Evolutionary conservation across 1,140 invertebrate species (phyloP).

Genomic region (Frieseomelitta varia): DNA sequence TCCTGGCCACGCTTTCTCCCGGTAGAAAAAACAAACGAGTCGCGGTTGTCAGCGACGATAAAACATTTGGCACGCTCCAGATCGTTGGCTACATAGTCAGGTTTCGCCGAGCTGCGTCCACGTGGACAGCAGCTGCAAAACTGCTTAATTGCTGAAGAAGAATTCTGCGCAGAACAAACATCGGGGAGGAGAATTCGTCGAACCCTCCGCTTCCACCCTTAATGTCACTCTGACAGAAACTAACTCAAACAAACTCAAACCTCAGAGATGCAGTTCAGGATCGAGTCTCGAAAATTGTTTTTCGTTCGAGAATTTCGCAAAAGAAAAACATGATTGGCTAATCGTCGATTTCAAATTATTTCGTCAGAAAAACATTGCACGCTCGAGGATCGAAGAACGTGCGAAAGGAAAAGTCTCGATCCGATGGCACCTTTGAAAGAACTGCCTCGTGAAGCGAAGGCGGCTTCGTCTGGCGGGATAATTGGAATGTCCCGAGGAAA

Average conservation of each 20-base stretch:
- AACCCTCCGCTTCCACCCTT: neutral
- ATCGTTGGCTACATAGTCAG: neutral
- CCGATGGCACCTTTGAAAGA: neutral
- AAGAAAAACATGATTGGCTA: too few species aligned
- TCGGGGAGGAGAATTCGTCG: neutral
- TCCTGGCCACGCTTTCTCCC: neutral
- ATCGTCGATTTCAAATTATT: neutral
- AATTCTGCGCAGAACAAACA: neutral
- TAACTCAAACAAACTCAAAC: neutral
- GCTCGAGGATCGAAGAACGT: neutral
- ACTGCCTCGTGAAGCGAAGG: neutral
- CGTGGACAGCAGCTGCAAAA: constrained; percentile 13
- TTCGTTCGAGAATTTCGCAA: too few species aligned
- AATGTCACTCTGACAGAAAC: neutral
- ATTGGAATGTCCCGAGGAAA: constrained; percentile 17
- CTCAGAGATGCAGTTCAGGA: neutral
- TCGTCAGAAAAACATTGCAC: neutral
- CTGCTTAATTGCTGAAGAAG: constrained; percentile 25
- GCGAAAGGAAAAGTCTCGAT: neutral
- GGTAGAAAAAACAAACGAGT: constrained; percentile 4
- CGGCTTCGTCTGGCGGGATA: neutral
- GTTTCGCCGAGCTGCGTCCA: constrained; percentile 7
- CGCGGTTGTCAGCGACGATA: neutral
- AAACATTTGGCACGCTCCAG: constrained; percentile 31
- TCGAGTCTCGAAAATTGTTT: too few species aligned